Conservation (phyloP, 2,113 vertebrate species). For the Ochotona princeps region DNA sequence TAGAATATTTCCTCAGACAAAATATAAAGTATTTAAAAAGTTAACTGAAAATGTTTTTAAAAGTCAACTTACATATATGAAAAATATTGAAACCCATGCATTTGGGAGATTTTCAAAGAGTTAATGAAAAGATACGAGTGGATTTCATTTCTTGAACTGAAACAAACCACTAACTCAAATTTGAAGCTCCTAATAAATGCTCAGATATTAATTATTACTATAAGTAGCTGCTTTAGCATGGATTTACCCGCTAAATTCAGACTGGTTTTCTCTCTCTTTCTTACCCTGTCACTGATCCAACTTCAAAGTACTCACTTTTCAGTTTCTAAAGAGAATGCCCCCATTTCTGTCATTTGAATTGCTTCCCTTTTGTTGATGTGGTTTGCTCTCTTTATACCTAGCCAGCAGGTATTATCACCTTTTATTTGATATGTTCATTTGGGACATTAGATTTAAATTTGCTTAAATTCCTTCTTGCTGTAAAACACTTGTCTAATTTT, state of each 20-base stretch:
- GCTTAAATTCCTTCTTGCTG: neutral
- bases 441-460: neutral
- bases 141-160: no score
- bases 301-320: neutral
- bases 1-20: neutral
- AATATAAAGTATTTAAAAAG: no score
- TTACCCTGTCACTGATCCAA: neutral
- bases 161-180: no score
- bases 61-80: no score
- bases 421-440: neutral
- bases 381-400: neutral
- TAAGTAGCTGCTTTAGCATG: neutral
- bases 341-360: neutral
- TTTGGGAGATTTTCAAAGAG: no score
- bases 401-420: neutral
- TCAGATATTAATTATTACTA: neutral
- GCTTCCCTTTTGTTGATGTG: neutral
- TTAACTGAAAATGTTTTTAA: no score
- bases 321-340: neutral
- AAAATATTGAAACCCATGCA: no score
- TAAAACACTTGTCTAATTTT: conserved; percentile 9
- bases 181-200: neutral
- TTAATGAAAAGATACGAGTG: no score
- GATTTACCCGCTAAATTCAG: neutral
- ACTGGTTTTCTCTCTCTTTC: neutral